Conservation (phyloP, 2,797 vertebrate species). For the Acanthis flammea region DNA sequence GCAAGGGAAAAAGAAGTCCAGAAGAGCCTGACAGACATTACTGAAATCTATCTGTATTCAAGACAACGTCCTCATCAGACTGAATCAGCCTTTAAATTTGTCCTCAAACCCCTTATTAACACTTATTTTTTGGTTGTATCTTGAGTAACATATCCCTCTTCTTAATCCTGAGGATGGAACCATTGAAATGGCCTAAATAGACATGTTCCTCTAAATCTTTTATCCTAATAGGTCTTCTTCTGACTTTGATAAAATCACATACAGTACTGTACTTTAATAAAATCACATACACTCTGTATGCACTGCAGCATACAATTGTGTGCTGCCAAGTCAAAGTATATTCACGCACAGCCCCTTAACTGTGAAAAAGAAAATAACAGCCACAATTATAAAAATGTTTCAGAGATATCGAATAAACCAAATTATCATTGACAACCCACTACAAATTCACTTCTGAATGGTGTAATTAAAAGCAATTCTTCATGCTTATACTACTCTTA, state of each 20-base stretch:
- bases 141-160: neutral
- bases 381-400: neutral
- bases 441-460: neutral
- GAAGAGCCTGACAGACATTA: neutral
- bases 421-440: neutral
- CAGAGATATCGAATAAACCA: neutral
- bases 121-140: neutral
- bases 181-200: neutral
- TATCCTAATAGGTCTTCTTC: neutral
- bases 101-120: neutral
- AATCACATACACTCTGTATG: neutral
- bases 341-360: neutral
- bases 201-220: neutral
- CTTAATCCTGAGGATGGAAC: neutral
- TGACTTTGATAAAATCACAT: neutral
- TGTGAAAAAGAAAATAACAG: neutral
- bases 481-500: neutral
- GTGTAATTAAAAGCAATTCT: neutral
- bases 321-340: neutral
- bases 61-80: neutral
- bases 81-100: neutral
- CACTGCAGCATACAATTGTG: neutral
- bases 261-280: neutral
- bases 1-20: neutral
- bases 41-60: neutral